These are phyloP conservation scores for Sceloporus undulatus DNA, from an alignment of 2,113 vertebrate genomes.

Conservation along the genomic window DNA sequence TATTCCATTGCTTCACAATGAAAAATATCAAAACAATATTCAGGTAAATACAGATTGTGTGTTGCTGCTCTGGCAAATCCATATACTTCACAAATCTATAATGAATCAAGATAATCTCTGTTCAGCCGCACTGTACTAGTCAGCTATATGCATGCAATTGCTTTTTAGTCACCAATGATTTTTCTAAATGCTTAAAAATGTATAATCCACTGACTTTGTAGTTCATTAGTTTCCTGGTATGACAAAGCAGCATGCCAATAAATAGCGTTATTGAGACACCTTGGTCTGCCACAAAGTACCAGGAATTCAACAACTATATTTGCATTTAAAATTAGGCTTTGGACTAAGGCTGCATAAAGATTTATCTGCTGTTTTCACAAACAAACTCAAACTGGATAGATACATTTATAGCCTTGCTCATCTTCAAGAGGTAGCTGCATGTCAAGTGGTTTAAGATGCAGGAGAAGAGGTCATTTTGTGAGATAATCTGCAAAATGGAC, in stretches of 20 bases:
- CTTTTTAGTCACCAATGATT: conserved; percentile 29
- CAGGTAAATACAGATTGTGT: not conserved
- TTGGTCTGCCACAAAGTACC: conserved; percentile 39
- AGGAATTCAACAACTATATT: conserved; percentile 17
- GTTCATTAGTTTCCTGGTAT: conserved; percentile 53
- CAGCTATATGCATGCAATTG: not conserved
- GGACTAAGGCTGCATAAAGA: not conserved
- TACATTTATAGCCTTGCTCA: not conserved
- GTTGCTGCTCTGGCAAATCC: not conserved
- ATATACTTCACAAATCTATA: not conserved
- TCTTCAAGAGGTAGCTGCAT: not conserved
- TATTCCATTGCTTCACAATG: not conserved
- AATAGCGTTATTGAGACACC: conserved; percentile 43
- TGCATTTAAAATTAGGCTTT: conserved; percentile 38
- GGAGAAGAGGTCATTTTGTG: not conserved
- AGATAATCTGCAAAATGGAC: not conserved
- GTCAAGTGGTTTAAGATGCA: not conserved
- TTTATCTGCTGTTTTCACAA: not conserved
- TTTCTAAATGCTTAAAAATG: conserved; percentile 44
- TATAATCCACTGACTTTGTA: conserved; percentile 40
- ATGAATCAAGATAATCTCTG: conserved; percentile 16
- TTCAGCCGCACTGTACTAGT: not conserved
- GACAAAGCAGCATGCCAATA: conserved; percentile 49
- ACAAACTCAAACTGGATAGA: not conserved
- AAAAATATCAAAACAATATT: not conserved